Base-by-base conservation (phyloP, 2,888 invertebrate genomes). In the Tipula unca region DNA sequence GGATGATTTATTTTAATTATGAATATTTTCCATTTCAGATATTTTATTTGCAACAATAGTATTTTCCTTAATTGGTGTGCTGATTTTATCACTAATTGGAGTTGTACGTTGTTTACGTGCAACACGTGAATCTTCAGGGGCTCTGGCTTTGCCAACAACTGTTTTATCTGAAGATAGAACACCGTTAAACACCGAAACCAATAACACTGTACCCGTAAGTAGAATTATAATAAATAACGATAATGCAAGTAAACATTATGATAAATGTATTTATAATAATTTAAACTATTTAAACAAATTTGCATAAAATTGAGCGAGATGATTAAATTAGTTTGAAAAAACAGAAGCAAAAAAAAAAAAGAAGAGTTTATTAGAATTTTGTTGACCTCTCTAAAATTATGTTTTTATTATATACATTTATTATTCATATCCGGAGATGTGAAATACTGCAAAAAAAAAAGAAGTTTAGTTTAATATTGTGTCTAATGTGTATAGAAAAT, bases 151-250 rank as follows among this genome's bases (percentile, higher is more conserved):
- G 88, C 89, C 90, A 89, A 89, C 89, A 89, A 88, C 89, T 87
- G 88, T 88, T 87, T 88, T 88, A 87, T 89, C 89, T 87, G 88
- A 89, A 87, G 89, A 89, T 87, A 88, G 88, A 88, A 89, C 89
- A 88, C 90, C 90, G 90, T 89, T 90, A 88, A 89, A 89, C 89
- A 89, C 89, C 89, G 90, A 91, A 90, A 90, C 91, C 90, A 91
- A 91, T 90, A 90, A 90, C 89, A 89, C 91, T 89, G 90, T 91
- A 91, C 90, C 91, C 90, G 91, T 91, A 90, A 91, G 91, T 91
- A 86, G 3, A 48, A 1, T 83, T n/a, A 83, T 4, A 83, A 83
- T 35, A 83, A 83, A 35, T 83, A 83, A 83, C 83, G 32, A 83
- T 83, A 83, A 69, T 48, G 10, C 10, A 25, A 69, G 69, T 69